Base-by-base conservation (phyloP, 2,113 vertebrate species). In the Burhinus bistriatus region DNA sequence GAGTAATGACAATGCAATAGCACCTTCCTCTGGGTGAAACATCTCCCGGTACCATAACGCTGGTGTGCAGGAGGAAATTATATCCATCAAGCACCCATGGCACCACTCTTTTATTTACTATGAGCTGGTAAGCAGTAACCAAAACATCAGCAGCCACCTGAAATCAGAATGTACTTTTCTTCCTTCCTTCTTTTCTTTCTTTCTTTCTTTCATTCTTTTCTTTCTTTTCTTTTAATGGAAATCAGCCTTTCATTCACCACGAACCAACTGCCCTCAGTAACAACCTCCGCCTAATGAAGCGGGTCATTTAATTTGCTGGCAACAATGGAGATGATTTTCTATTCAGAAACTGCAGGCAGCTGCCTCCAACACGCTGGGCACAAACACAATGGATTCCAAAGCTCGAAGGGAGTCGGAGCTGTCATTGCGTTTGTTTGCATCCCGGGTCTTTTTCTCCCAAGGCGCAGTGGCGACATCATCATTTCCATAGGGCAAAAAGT, bases 321-420 rank as follows among this genome's bases (percentile, higher is more conserved):
- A 81, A 97, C 96, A 97, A 98, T 96, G 94, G 96, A 4, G 95
- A 92, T 89, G 92, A 89, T 91, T 96, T 94, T 93, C 94, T 96
- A 89, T 96, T 95, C 95, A 96, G 89, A 57, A 76, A 29, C 91
- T 55, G 25, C 81, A 49, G 90, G 97, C 97, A 98, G 96, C 97
- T 98, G 97, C 96, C 97, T 94, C 87, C 93, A 81, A 20, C 68
- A 38, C 7, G 8, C 82, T 32, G 64, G 92, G 64, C 8, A 21
- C 30, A 22, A 36, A 34, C 91, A 98, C 97, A 97, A 97, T 89
- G 93, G 96, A 94, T 95, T 93, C 83, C 90, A 32, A 64, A 92
- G 95, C 95, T 89, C 40, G 49, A 32, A 87, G 90, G 83, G n/a
- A 89, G 85, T 21, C 32, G n/a, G 89, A 79, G 96, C 87, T 70